Evolutionary conservation across 2,797 vertebrate genomes (phyloP), one percentile per base, ranked within the genome.

Genomic region (Dendrocincla tyrannina): DNA sequence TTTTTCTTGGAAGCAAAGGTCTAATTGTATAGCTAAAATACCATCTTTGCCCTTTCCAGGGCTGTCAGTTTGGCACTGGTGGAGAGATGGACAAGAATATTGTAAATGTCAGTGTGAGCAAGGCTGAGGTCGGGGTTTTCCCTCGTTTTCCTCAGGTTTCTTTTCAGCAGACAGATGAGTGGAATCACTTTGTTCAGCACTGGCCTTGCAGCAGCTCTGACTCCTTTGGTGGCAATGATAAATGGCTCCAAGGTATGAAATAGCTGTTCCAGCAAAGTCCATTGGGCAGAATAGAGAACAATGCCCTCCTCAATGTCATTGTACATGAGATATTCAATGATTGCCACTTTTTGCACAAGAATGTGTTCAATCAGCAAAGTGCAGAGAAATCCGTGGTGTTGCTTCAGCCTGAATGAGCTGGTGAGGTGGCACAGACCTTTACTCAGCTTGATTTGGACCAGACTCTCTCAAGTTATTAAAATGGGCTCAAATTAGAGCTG

Each of bases 221-320:
- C 97, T 97, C 96, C 94, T 96, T 96, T 97, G 97, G 96, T 97
- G 96, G 97, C 96, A 95, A 96, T 97, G 97, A 98, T 97, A 97
- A 97, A 98, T 98, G 97, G 97, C 95, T 97, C 88, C 96, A 95
- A 96, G 97, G 92, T 97, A 88, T 30, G 83, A 97, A 98, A 98
- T 97, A 98, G 96, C 97, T 98, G 96, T 95, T 97, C 96, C 94
- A 97, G 96, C 97, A 97, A 98, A 97, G 97, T 97, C 97, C 97
- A 97, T 97, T 98, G 98, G 98, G 96, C 97, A 97, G 97, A 97
- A 97, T 96, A 96, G 97, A 97, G 97, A 97, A 97, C 96, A 89
- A 39, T 97, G 97, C 97, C 96, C 96, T 98, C 96, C 95, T 98
- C 97, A 97, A 96, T 98, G 97, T 98, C 97, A 97, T 92, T 97